These are phyloP conservation scores for Rhyzopertha dominica DNA, from an alignment of 1,140 invertebrate species.

Conservation along the genomic window DNA sequence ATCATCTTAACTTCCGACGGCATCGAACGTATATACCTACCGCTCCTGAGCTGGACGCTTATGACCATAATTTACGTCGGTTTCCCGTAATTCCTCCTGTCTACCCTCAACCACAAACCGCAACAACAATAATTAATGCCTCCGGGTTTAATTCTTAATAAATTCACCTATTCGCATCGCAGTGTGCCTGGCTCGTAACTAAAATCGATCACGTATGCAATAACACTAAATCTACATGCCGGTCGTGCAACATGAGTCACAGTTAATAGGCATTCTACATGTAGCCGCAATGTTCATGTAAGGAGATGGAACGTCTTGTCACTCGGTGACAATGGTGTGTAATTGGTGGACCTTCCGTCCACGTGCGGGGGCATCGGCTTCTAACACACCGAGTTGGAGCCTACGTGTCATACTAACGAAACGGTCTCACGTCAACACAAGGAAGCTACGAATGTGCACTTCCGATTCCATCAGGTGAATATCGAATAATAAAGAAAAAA, in stretches of 20 bases:
- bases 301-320: slow-evolving; percentile 23
- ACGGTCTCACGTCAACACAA: slow-evolving; percentile 3
- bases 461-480: neutral
- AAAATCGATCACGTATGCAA: slow-evolving; percentile 34
- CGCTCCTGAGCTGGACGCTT: too few relatives aligned
- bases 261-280: slow-evolving; percentile 33
- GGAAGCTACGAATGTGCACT: slow-evolving; percentile 6
- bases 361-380: slow-evolving; percentile 23
- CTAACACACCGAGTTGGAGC: slow-evolving; percentile 4
- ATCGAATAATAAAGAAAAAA: neutral
- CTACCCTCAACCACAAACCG: too few relatives aligned
- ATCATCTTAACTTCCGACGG: too few relatives aligned
- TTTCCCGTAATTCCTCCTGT: too few relatives aligned
- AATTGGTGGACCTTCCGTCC: slow-evolving; percentile 25
- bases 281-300: slow-evolving; percentile 20
- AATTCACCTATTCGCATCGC: too few relatives aligned
- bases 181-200: slow-evolving; percentile 20
- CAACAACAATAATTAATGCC: too few relatives aligned
- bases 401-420: slow-evolving; percentile 2
- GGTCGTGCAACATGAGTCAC: slow-evolving; percentile 30
- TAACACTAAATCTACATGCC: slow-evolving; percentile 37
- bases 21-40: too few relatives aligned
- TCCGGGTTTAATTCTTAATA: too few relatives aligned
- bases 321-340: slow-evolving; percentile 18
- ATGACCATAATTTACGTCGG: too few relatives aligned